Conservation (phyloP, 1,140 invertebrate species). For the Drosophila nasuta region DNA sequence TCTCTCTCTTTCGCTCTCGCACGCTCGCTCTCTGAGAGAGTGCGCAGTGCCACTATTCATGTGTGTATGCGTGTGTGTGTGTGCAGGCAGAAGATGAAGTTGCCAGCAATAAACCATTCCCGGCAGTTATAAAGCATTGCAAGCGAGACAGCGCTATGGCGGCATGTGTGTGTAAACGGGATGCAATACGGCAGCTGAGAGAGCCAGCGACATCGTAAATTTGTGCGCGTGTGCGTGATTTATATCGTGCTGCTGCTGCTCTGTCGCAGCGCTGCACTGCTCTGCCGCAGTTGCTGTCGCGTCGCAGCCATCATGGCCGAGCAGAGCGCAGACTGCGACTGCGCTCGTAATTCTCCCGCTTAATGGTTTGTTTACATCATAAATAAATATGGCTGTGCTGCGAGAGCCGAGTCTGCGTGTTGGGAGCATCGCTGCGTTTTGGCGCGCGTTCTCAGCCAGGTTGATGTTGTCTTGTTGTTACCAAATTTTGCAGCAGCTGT, state of each 20-base stretch:
- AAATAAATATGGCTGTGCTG: conserved; percentile 82
- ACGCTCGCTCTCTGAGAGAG: conserved; percentile 46
- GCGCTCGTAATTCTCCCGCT: conserved; percentile 82
- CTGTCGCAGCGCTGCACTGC: conserved; percentile 18
- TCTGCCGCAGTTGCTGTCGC: conserved; percentile 38
- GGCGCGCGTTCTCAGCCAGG: conserved; percentile 58
- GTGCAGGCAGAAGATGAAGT: conserved; percentile 44
- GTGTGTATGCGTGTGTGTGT: conserved; percentile 31
- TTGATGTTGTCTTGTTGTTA: background rate
- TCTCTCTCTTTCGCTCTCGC: conserved; percentile 40
- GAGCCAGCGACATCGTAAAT: conserved; percentile 46
- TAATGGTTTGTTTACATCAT: conserved; percentile 85
- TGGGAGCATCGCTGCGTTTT: conserved; percentile 46
- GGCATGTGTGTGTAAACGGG: conserved; percentile 12
- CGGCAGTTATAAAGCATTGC: conserved; percentile 83
- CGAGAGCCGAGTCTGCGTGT: conserved; percentile 57
- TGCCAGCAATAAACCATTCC: conserved; percentile 81
- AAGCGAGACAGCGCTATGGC: conserved; percentile 48
- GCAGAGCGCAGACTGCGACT: conserved; percentile 68
- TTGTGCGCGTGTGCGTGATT: conserved; percentile 62
- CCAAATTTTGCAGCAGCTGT: conserved; percentile 21
- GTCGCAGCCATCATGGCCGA: conserved; percentile 68
- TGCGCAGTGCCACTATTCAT: conserved; percentile 34
- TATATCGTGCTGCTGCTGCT: conserved; percentile 44
- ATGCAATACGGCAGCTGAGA: conserved; percentile 26